phyloP scores from a whole-genome alignment of 2,113 vertebrate species.

The Bucco capensis region DNA sequence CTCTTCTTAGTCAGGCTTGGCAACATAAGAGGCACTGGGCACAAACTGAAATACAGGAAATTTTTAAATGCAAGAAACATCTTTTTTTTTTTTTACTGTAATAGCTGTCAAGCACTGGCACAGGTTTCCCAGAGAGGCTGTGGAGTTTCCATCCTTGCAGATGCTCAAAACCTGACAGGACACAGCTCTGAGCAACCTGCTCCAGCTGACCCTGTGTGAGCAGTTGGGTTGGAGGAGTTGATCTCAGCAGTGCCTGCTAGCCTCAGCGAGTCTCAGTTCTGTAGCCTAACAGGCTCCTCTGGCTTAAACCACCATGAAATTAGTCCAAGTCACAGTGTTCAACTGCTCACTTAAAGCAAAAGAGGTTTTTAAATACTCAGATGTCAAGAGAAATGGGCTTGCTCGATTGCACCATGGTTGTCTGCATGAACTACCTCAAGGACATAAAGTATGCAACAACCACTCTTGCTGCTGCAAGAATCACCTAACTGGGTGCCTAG shows the following conservation, averaged over 20 bases:
- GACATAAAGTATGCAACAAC: neutral
- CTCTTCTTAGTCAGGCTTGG: neutral
- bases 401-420: neutral
- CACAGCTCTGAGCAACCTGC: fast-evolving
- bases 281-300: neutral
- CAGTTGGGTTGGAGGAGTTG: fast-evolving
- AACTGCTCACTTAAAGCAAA: neutral
- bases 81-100: neutral
- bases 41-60: neutral
- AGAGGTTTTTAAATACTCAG: neutral
- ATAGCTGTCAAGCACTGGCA: neutral
- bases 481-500: neutral
- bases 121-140: neutral
- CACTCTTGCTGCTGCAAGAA: neutral
- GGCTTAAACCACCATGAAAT: neutral
- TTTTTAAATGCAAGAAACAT: neutral
- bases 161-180: neutral
- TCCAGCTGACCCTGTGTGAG: neutral
- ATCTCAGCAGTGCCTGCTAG: neutral
- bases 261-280: neutral
- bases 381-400: neutral
- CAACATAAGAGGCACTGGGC: neutral
- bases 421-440: neutral
- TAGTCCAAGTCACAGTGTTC: neutral
- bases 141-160: neutral